phyloP scores from a whole-genome alignment of 2,888 invertebrate species.

The Odontomyia ornata region DNA sequence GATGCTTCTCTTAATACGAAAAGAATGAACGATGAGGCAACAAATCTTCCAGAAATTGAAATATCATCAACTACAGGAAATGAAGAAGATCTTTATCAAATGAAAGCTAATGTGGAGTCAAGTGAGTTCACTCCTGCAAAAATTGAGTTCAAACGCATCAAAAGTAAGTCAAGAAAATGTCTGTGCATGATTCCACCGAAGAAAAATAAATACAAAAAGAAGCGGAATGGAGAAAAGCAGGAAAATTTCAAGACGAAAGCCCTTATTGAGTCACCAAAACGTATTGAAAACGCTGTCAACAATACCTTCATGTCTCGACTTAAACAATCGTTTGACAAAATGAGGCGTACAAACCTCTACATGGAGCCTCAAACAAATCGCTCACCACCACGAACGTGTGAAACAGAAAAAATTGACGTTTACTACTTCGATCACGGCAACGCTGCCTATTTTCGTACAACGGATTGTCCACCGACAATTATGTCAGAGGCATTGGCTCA shows the following conservation, averaged over 20 bases:
- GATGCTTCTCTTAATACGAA: background rate
- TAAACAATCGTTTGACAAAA: conserved; percentile 8
- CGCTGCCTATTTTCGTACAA: conserved; percentile 71
- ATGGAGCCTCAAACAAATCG: background rate
- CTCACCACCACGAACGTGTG: background rate
- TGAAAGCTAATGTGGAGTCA: background rate
- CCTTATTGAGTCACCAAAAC: background rate
- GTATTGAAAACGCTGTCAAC: background rate
- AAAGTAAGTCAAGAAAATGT: conserved; percentile 2
- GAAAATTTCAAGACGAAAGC: background rate
- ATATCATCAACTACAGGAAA: background rate
- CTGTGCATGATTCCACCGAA: background rate
- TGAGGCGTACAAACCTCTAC: background rate
- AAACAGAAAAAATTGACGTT: conserved; percentile 65
- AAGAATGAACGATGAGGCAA: background rate
- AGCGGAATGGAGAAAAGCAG: background rate
- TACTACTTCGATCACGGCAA: conserved; percentile 77
- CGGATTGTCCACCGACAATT: conserved; percentile 70
- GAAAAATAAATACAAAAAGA: background rate
- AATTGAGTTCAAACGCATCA: conserved; percentile 34
- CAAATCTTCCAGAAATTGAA: background rate
- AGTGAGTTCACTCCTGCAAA: conserved; percentile 6
- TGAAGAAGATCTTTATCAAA: conserved; percentile 10
- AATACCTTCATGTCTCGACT: background rate
- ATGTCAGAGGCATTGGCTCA: conserved; percentile 69